Conservation (phyloP, 2,113 vertebrate genomes). For the Spilogale gracilis region DNA sequence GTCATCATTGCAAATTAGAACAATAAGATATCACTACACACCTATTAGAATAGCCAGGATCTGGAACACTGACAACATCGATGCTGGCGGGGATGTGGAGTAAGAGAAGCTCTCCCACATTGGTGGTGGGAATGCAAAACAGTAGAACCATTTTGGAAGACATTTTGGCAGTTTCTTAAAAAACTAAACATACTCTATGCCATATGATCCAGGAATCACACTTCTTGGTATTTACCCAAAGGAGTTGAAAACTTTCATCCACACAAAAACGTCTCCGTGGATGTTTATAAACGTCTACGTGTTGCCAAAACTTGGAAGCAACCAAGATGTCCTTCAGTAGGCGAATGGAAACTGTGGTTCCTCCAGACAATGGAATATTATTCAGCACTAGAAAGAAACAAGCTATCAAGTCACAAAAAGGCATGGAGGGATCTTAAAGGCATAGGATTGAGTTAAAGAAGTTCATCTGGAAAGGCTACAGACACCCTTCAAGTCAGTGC, state of each 20-base stretch:
- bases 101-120: background rate
- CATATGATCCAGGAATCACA: background rate
- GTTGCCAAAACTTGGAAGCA: background rate
- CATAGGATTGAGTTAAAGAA: background rate
- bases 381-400: background rate
- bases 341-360: background rate
- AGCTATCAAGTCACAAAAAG: background rate
- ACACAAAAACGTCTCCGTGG: background rate
- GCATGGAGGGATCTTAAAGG: background rate
- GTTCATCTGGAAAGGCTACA: background rate
- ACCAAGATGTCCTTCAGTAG: background rate
- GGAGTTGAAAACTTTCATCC: background rate
- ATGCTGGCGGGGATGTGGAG: too few relatives aligned
- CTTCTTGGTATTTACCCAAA: background rate
- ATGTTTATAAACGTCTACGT: background rate
- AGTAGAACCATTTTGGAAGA: background rate
- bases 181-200: background rate
- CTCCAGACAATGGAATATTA: background rate
- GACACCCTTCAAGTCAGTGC: background rate
- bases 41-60: background rate
- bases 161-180: background rate
- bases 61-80: background rate
- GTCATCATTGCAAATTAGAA: background rate
- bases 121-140: background rate
- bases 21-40: background rate